A percentile compares a stretch with the other conserved stretches of the same genome.
phyloP scores from a whole-genome alignment of 2,888 invertebrate genomes.

The Timandra comae region DNA sequence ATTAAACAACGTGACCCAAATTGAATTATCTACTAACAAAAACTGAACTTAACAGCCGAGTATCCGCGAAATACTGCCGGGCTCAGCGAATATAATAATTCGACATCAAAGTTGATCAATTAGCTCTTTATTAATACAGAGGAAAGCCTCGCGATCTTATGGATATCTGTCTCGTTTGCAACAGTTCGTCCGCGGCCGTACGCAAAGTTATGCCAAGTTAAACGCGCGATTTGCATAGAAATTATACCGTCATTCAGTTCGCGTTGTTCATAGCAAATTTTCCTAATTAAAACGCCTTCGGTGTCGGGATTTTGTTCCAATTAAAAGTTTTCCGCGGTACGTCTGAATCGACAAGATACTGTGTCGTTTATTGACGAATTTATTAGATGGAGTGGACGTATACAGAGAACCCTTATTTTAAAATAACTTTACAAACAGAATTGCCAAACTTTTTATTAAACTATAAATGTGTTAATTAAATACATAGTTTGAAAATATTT shows the following conservation, averaged over 20 bases:
- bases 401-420: no score
- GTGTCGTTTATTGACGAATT: conserved; percentile 21
- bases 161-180: conserved; percentile 27
- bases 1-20: no score
- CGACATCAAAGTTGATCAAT: conserved; percentile 30
- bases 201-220: conserved; percentile 58
- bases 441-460: no score
- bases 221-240: conserved; percentile 74
- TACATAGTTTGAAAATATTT: no score
- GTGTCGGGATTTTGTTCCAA: conserved; percentile 69
- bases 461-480: no score
- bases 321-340: conserved; percentile 62
- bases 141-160: conserved; percentile 36
- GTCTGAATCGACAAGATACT: conserved; percentile 17
- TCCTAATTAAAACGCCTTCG: conserved; percentile 74
- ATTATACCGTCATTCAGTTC: conserved; percentile 60
- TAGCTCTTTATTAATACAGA: conserved; percentile 44
- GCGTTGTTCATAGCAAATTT: conserved; percentile 72
- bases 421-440: no score
- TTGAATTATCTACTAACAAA: no score
- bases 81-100: conserved; percentile 12
- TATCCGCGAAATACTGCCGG: no score
- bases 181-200: conserved; percentile 20
- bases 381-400: conserved; percentile 11
- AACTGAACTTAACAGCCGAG: no score